phyloP scores from a whole-genome alignment of 2,888 invertebrate species.

The Elmis aenea region DNA sequence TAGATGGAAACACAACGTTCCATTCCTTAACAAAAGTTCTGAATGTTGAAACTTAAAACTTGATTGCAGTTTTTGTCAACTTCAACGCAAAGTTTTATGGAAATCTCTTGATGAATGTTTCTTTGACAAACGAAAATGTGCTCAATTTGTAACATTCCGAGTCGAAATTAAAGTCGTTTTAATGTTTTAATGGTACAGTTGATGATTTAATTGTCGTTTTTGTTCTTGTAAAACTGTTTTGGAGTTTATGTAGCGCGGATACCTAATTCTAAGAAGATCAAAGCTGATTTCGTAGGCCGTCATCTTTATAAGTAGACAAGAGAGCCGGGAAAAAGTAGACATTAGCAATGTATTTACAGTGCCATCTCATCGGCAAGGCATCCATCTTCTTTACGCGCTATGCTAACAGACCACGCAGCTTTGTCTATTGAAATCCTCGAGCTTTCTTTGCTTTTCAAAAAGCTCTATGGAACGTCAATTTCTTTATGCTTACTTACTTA shows the following conservation, averaged over 20 bases:
- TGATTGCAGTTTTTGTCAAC: too few species aligned
- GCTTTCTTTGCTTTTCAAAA: conserved; percentile 12
- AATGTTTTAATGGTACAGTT: too few species aligned
- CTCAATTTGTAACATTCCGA: too few species aligned
- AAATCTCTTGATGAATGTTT: too few species aligned
- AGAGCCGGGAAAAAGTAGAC: conserved; percentile 5
- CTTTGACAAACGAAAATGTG: too few species aligned
- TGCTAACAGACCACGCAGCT: conserved; percentile 17
- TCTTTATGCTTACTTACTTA: conserved; percentile 6
- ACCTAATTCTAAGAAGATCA: conserved; percentile 14
- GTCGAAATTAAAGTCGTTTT: too few species aligned
- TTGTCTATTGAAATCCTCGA: conserved; percentile 13
- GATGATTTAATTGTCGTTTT: too few species aligned
- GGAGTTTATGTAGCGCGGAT: conserved; percentile 6
- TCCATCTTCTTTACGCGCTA: conserved; percentile 12
- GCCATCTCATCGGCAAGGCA: conserved; percentile 15
- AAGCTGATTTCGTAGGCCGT: conserved; percentile 10
- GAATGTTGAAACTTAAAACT: too few species aligned
- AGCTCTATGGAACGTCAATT: conserved; percentile 12
- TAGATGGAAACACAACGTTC: too few species aligned
- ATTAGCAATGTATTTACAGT: conserved; percentile 14
- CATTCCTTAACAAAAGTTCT: too few species aligned
- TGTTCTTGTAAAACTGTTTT: too few species aligned
- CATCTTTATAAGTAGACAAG: conserved; percentile 4
- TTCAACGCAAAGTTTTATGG: too few species aligned